Evolutionary conservation across 1,140 invertebrate genomes (phyloP), one percentile per base, ranked within the genome.

Genomic region (Drosophila nebulosa): DNA sequence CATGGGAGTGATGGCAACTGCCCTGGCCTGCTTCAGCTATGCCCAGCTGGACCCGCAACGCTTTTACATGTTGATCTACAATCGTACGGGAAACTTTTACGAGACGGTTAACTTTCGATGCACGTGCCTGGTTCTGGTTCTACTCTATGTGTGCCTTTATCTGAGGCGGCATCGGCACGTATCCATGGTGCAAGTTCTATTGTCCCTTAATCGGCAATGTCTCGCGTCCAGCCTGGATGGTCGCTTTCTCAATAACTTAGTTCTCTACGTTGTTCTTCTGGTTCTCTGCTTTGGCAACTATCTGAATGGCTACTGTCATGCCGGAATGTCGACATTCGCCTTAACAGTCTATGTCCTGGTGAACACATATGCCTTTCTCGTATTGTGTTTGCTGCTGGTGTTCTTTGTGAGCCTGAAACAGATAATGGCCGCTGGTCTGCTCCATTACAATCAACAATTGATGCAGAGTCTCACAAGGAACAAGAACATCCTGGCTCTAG

Each of bases 391-490:
- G 7, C 39, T 88, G 6, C n/a, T 88, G 0, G 53, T 79, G n/a
- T 77, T 88, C 32, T 88, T 88, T 35, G 75, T 83, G n/a, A 73
- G 83, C 30, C 36, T 86, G 46, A 80, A 88, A 32, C 65, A 63
- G 30, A 74, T 88, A 22, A 65, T 89, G 53, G 61, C 64, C 22
- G 57, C 68, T 1, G 75, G 68, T 0, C 10, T 88, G 12, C 10
- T 16, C 0, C 51, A 78, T 6, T 73, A 53, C 24, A 86, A 88
- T 18, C 32, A 2, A 0, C 55, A 68, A 35, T 1, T 88, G 6
- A 1, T 6, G 36, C 7, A 60, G 16, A 35, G 1, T 27, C 16
- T 14, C 14, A 58, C 24, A 1, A 59, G 52, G 16, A 21, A 16
- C 2, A 35, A 26, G 12, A 52, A 35, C 26, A 61, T 18, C 7